A percentile compares a stretch with the other conserved stretches of the same genome.
Evolutionary conservation across 1,140 invertebrate species (phyloP).

Genomic region (Berghia stephanieae): DNA sequence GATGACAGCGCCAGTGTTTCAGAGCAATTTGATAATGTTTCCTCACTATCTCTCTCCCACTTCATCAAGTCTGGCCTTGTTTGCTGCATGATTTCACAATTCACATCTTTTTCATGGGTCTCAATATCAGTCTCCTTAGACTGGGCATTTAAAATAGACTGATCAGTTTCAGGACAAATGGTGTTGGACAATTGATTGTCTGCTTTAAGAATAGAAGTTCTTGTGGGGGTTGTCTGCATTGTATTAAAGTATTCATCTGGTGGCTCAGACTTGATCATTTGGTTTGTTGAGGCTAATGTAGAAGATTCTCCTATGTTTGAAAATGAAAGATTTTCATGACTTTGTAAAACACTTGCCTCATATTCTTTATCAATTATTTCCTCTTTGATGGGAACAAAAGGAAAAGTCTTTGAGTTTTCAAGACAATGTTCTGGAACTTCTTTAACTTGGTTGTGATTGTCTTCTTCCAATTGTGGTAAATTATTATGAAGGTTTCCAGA

Average conservation of each 20-base stretch:
- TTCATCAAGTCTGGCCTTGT: neutral
- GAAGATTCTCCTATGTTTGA: too few species aligned
- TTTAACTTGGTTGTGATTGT: too few species aligned
- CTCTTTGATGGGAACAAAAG: too few species aligned
- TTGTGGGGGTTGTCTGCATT: too few species aligned
- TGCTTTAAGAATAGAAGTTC: neutral
- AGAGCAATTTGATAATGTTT: neutral
- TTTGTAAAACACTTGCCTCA: too few species aligned
- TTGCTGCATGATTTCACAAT: neutral
- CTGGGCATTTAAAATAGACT: neutral
- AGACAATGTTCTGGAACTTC: too few species aligned
- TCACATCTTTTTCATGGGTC: neutral
- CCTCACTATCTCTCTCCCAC: too few species aligned
- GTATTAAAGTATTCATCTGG: neutral
- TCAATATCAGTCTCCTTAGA: neutral
- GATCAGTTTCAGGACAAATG: neutral
- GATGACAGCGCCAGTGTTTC: conserved; percentile 14
- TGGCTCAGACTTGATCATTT: neutral
- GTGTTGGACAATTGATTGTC: neutral
- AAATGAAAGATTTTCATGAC: too few species aligned
- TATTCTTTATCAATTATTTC: too few species aligned
- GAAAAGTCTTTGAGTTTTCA: too few species aligned
- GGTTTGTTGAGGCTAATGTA: neutral
- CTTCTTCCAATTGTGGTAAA: too few species aligned
- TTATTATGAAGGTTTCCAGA: too few species aligned